Conservation (phyloP, 2,113 vertebrate species). For the Petroica traversi region DNA sequence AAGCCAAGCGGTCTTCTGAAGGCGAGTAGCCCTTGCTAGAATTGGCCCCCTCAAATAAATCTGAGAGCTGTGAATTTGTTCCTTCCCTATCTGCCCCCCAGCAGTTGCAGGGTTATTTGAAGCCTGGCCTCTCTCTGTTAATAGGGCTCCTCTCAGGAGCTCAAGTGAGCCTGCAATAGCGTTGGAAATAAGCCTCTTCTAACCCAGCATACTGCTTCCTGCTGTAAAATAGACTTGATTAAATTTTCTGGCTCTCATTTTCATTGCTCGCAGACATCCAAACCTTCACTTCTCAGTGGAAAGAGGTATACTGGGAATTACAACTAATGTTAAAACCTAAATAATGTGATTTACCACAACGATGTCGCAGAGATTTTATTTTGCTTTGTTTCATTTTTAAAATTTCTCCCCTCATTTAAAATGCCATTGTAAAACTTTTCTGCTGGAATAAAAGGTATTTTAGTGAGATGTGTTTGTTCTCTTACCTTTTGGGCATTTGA, state of each 20-base stretch:
- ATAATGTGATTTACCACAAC: conserved; percentile 15
- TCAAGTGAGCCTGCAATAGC: background rate
- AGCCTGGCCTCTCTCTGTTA: background rate
- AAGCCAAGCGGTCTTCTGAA: background rate
- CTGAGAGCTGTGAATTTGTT: background rate
- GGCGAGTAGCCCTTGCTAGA: background rate
- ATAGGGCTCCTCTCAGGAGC: conserved; percentile 7
- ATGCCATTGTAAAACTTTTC: background rate
- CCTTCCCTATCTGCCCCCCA: background rate
- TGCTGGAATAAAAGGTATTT: background rate
- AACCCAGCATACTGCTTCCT: conserved; percentile 7
- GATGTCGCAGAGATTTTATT: background rate
- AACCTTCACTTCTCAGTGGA: background rate
- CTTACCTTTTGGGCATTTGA: background rate
- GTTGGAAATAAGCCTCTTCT: conserved; percentile 19
- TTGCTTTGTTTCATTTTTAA: background rate
- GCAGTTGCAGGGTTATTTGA: background rate
- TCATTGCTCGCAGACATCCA: background rate
- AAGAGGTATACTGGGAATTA: background rate
- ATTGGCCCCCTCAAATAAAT: background rate
- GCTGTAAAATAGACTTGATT: conserved; percentile 41
- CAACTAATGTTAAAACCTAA: background rate
- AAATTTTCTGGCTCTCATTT: conserved; percentile 37
- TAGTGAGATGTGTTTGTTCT: background rate
- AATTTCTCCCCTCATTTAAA: background rate